These are phyloP conservation scores for Heterotis niloticus DNA, from an alignment of 2,113 vertebrate genomes.

Conservation along the genomic window DNA sequence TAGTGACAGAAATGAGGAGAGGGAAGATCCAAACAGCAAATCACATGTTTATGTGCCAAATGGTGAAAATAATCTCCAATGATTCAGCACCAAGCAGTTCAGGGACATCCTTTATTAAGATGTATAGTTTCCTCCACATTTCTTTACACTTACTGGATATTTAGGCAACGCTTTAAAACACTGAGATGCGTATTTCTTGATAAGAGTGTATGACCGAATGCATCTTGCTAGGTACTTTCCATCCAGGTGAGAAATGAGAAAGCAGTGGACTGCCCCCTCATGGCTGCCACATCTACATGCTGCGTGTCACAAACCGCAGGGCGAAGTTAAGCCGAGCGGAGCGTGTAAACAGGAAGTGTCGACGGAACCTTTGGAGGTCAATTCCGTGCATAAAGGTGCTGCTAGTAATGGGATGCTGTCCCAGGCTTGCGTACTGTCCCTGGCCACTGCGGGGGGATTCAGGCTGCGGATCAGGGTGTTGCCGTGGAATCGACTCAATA, in stretches of 20 bases:
- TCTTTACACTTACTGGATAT: background rate
- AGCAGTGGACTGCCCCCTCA: slow-evolving; percentile 18
- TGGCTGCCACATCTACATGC: background rate
- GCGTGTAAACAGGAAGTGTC: slow-evolving; percentile 27
- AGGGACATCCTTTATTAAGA: background rate
- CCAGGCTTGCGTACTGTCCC: background rate
- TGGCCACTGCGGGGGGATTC: slow-evolving; percentile 8
- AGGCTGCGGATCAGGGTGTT: background rate
- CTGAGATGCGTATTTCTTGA: background rate
- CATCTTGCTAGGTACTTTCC: background rate
- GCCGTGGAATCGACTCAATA: too few species aligned
- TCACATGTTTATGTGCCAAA: background rate
- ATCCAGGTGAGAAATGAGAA: slow-evolving; percentile 1
- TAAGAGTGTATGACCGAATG: background rate
- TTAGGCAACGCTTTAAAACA: background rate
- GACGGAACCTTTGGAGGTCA: background rate
- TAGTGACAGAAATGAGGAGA: background rate
- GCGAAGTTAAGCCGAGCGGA: background rate
- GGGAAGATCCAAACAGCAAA: background rate
- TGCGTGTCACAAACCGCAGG: background rate
- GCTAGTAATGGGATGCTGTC: slow-evolving; percentile 18
- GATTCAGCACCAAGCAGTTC: background rate
- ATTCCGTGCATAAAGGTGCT: slow-evolving; percentile 22
- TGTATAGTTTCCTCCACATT: background rate
- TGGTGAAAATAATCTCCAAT: background rate